Conservation (phyloP, 2,888 invertebrate genomes). For the Bombylius discolor region DNA sequence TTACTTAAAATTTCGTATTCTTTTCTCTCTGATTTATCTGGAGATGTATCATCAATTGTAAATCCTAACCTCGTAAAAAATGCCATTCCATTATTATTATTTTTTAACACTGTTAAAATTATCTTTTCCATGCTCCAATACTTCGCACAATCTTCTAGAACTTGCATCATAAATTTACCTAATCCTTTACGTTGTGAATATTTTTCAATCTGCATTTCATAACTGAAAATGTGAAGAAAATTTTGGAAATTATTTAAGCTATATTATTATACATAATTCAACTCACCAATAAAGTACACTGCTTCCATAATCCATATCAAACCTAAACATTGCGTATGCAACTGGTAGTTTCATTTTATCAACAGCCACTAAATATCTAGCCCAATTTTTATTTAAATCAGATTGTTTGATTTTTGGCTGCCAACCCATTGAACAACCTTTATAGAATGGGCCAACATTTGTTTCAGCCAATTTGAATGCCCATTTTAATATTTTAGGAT, state of each 20-base stretch:
- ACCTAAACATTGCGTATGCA: slow-evolving; percentile 63
- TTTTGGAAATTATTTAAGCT: not conserved
- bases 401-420: slow-evolving; percentile 46
- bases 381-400: slow-evolving; percentile 51
- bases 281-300: slow-evolving; percentile 59
- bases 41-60: slow-evolving; percentile 52
- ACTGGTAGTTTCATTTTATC: slow-evolving; percentile 37
- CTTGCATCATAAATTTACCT: slow-evolving; percentile 65
- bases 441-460: slow-evolving; percentile 32
- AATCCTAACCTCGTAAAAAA: slow-evolving; percentile 62
- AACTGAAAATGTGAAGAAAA: slow-evolving; percentile 40
- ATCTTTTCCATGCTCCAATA: slow-evolving; percentile 61
- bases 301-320: slow-evolving; percentile 54
- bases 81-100: slow-evolving; percentile 48
- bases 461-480: slow-evolving; percentile 34
- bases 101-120: slow-evolving; percentile 62
- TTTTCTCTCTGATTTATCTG: slow-evolving; percentile 44
- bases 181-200: slow-evolving; percentile 56
- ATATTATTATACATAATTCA: not conserved
- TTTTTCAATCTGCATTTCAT: slow-evolving; percentile 67
- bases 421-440: slow-evolving; percentile 45
- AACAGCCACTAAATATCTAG: slow-evolving; percentile 48
- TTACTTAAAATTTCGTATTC: slow-evolving; percentile 53
- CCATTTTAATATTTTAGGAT: slow-evolving; percentile 31
- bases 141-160: slow-evolving; percentile 56